phyloP scores from a whole-genome alignment of 2,888 invertebrate genomes.

The Nomada ruficornis region DNA sequence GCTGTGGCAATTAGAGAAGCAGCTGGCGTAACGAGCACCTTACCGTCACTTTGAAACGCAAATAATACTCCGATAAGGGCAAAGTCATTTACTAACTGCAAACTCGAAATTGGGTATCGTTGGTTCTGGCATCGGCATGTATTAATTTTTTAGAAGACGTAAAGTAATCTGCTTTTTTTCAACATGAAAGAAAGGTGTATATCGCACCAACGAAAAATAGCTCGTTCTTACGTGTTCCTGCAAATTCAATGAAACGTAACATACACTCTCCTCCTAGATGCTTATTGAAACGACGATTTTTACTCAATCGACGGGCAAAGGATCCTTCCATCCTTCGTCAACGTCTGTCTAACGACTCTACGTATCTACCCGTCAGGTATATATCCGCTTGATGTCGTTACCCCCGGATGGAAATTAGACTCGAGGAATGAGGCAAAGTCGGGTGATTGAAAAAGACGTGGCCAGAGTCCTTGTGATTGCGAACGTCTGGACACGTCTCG shows the following conservation, averaged over 20 bases:
- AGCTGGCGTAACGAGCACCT: too few species aligned
- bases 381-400: constrained; percentile 58
- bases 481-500: constrained; percentile 32
- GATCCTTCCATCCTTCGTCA: constrained; percentile 27
- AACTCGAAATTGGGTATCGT: too few species aligned
- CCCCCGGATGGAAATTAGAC: constrained; percentile 22
- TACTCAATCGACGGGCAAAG: constrained; percentile 28
- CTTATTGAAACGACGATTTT: too few species aligned
- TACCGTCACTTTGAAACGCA: too few species aligned
- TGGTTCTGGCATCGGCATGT: too few species aligned
- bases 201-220: background rate
- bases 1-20: too few species aligned
- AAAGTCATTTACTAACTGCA: too few species aligned
- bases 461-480: constrained; percentile 35
- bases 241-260: background rate
- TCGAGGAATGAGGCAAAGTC: background rate
- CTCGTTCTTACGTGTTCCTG: constrained; percentile 22
- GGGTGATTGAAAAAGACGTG: too few species aligned
- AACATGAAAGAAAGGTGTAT: background rate
- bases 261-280: too few species aligned
- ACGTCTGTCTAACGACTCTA: constrained; percentile 45
- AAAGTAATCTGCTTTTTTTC: too few species aligned
- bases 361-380: constrained; percentile 47
- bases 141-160: too few species aligned
- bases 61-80: too few species aligned